Conservation (phyloP, 2,888 invertebrate genomes). For the Yponomeuta plumbellus region DNA sequence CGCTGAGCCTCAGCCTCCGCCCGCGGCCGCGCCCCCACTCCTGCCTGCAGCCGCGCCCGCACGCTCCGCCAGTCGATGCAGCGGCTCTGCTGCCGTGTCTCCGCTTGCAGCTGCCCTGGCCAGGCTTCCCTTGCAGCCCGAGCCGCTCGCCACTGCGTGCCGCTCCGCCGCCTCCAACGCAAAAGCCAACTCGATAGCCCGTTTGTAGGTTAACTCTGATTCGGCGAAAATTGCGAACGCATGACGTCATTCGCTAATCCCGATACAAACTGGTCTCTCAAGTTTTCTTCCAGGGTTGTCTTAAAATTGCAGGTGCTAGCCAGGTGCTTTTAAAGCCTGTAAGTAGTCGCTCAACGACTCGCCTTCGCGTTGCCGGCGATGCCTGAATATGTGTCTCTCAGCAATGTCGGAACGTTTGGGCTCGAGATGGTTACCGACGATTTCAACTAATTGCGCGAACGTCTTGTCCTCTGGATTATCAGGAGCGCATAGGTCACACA, state of each 20-base stretch:
- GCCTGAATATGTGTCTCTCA: constrained; percentile 16
- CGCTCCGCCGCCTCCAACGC: constrained; percentile 21
- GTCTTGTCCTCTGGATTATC: constrained; percentile 14
- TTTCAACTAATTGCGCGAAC: constrained; percentile 8
- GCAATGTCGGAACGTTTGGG: constrained; percentile 17
- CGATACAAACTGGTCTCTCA: constrained; percentile 19
- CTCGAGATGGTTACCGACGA: constrained; percentile 13
- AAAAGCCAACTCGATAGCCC: constrained; percentile 18
- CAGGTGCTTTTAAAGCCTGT: constrained; percentile 11
- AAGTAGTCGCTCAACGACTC: constrained; percentile 15
- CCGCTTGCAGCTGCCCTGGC: too few relatives aligned
- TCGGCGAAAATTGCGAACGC: constrained; percentile 19
- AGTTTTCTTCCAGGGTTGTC: constrained; percentile 9
- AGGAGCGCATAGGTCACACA: constrained; percentile 18
- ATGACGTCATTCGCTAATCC: constrained; percentile 15
- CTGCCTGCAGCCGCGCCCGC: neutral
- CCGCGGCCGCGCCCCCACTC: neutral
- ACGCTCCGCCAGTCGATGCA: constrained; percentile 18
- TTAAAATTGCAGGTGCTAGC: constrained; percentile 19
- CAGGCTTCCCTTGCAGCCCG: constrained; percentile 1
- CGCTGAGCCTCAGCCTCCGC: too few relatives aligned
- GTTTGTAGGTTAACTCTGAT: constrained; percentile 18
- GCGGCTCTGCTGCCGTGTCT: constrained; percentile 6
- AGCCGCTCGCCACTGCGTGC: constrained; percentile 17
- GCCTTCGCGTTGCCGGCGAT: constrained; percentile 14